Conservation (phyloP, 2,113 vertebrate species). For the Bolborhynchus lineola region DNA sequence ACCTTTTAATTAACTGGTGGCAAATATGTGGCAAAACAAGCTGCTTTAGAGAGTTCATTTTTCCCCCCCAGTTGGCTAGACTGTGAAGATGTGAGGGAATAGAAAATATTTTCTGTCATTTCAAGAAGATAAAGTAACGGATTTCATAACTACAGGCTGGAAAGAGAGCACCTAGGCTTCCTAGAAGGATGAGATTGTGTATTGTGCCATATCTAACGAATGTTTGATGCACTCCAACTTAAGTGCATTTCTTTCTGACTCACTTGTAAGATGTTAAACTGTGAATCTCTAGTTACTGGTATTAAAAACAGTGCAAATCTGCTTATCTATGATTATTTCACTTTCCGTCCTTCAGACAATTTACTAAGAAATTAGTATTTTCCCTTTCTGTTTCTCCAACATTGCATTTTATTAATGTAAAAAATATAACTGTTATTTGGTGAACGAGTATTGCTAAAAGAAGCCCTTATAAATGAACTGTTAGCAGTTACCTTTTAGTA, state of each 20-base stretch:
- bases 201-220: neutral
- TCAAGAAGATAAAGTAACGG: neutral
- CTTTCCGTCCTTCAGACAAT: neutral
- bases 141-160: neutral
- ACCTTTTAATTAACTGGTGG: slow-evolving; percentile 1
- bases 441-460: slow-evolving; percentile 41
- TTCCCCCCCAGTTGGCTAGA: neutral
- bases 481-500: slow-evolving; percentile 35
- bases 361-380: neutral
- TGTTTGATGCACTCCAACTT: neutral
- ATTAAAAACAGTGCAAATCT: neutral
- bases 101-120: neutral
- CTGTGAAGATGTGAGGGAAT: neutral
- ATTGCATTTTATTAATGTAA: slow-evolving; percentile 34
- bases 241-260: neutral
- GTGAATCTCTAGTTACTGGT: neutral
- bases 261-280: neutral
- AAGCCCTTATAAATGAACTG: slow-evolving; percentile 37
- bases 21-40: neutral
- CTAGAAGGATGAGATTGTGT: neutral
- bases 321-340: neutral
- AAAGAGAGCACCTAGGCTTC: neutral
- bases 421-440: slow-evolving; percentile 43
- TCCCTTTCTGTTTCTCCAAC: slow-evolving; percentile 42
- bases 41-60: neutral